Base-by-base conservation (phyloP, 2,888 invertebrate species). In the Liposcelis brunnea region DNA sequence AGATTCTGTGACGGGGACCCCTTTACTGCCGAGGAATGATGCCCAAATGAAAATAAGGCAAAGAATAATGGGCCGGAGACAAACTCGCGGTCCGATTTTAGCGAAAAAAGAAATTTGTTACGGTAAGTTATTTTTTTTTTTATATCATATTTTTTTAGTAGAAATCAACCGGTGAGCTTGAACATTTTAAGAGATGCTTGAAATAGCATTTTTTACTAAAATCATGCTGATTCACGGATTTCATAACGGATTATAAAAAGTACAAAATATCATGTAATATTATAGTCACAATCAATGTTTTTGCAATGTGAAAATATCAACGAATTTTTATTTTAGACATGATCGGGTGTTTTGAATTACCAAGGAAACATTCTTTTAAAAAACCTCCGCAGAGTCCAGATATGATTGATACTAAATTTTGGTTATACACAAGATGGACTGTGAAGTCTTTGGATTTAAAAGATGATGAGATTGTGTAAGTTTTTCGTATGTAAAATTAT, bases 281-380 rank as follows among this genome's bases (percentile, higher is more conserved):
- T 15, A 35, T 35, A 6, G 4, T 32, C 10, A 32, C 32, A 32
- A 10, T 32, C 32, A 10, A 32, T 10, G 10, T n/a, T n/a, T 32
- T n/a, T 32, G 32, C 32, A 10, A 32, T n/a, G n/a, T 32, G 10
- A n/a, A 4, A 35, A 35, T 15, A 6, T 4, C 14, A 35, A 35
- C 10, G 21, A 43, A 2, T 43, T 46, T 38, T 15, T 32, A 12
- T 59, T 61, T 31, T 54, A 74, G 74, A 72, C 52, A 53, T 62
- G 8, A 64, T 74, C 1, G 74, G 74, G 5, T 74, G 74, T 53
- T 73, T 74, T 4, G 62, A 62, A 35, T 59, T 70, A 47, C 66
- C 66, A 1, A 62, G 66, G 44, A 61, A 62, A 37, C 63, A 64
- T 43, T 62, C 70, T 2, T 64, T 70, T 0, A 70, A 69, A 56